Base-by-base conservation (phyloP, 2,113 vertebrate species). In the Myotis brandtii region DNA sequence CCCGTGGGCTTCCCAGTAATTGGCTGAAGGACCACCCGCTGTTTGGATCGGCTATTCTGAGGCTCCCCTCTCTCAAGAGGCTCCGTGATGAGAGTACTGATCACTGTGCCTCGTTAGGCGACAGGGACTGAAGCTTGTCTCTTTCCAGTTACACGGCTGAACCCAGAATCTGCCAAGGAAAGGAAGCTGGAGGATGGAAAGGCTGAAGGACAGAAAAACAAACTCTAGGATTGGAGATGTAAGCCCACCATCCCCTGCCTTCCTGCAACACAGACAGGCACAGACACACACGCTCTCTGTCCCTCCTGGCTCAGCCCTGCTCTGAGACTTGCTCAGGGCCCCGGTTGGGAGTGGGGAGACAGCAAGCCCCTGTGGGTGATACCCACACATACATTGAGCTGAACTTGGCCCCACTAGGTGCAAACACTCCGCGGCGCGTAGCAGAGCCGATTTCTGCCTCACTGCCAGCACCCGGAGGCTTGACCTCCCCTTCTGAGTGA, bases 371-470 rank as follows among this genome's bases (percentile, higher is more conserved):
- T n/a, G 7, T 1, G 20, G 48, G 48, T 13, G 32, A 40, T 27
- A 27, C 6, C 5, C 59, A 5, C 32, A 20, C 23, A 5, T 16
- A 23, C 34, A n/a, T n/a, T 21, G 10, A 67, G 40, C 2, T 27
- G 64, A 32, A 52, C 11, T 72, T 46, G 8, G 37, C 66, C 54
- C 37, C 34, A 12, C 37, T 50, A 23, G 34, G 64, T 7, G 1
- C 12, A 67, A 3, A n/a, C 3, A 0, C 23, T 20, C 56, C 40
- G 9, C 5, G n/a, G 48, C 1, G 1, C 16, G 11, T 9, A 11
- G 40, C 37, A 23, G 48, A 73, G 82, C 54, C 6, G n/a, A 64
- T 3, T 14, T 56, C 59, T 43, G 30, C 30, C 48, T 11, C 6
- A 5, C 43, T 17, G 34, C 56, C 32, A 64, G 67, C 3, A 5